Evolutionary conservation across 1,140 invertebrate species (phyloP).

Genomic region (Pseudomyrmex pallidus): DNA sequence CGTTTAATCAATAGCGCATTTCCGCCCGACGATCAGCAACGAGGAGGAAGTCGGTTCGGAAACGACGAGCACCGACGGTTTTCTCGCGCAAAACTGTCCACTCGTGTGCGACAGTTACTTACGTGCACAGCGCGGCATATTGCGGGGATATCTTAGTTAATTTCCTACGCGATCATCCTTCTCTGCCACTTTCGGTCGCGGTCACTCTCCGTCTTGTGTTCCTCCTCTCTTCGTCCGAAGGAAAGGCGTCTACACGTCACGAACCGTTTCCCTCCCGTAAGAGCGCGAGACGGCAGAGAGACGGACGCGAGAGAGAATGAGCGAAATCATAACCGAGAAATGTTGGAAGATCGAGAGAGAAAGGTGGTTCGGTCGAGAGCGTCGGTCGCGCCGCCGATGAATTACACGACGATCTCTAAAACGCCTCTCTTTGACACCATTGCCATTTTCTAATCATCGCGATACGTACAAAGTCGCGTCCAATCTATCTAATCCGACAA

Average conservation of each 20-base stretch:
- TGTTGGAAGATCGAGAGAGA: neutral
- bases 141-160: constrained; percentile 79
- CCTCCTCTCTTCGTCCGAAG: constrained; percentile 33
- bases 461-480: constrained; percentile 24
- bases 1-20: constrained; percentile 17
- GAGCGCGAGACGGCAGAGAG: constrained; percentile 5
- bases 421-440: constrained; percentile 18
- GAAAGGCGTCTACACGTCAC: constrained; percentile 18
- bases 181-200: constrained; percentile 37
- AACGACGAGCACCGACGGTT: neutral
- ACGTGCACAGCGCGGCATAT: constrained; percentile 78
- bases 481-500: constrained; percentile 44
- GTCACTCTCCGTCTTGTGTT: constrained; percentile 20
- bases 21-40: constrained; percentile 8
- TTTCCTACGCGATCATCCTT: constrained; percentile 67
- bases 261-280: constrained; percentile 26
- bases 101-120: neutral
- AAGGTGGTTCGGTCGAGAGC: no score
- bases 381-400: constrained; percentile 5
- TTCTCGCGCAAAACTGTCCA: neutral
- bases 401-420: constrained; percentile 37
- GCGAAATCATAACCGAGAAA: neutral
- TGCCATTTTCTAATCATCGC: constrained; percentile 47
- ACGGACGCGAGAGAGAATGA: constrained; percentile 13
- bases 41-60: constrained; percentile 6